These are phyloP conservation scores for Hippopotamyrus pictus DNA, from an alignment of 2,797 vertebrate genomes.

Conservation along the genomic window DNA sequence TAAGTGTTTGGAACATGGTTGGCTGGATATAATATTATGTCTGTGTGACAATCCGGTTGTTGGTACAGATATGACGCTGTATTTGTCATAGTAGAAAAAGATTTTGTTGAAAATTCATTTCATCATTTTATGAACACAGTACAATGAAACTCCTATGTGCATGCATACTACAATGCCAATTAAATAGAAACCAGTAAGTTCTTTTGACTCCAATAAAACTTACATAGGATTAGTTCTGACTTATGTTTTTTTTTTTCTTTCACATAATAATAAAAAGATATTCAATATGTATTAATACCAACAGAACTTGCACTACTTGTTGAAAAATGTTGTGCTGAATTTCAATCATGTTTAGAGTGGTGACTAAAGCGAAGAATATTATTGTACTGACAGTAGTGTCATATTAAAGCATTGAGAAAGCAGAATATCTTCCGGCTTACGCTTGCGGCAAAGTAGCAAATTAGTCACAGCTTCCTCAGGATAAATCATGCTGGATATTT, in stretches of 20 bases:
- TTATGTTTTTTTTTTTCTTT: not conserved
- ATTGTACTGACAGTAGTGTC: not conserved
- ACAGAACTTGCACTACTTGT: not conserved
- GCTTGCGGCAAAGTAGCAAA: not conserved
- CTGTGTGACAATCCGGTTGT: not conserved
- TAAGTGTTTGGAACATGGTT: not conserved
- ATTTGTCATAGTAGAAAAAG: not conserved
- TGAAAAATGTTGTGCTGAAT: not conserved
- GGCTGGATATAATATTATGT: not conserved
- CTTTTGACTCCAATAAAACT: not conserved
- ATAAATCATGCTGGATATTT: not conserved
- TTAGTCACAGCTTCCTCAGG: not conserved
- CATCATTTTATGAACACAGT: not conserved
- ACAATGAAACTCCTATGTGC: not conserved
- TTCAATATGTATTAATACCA: not conserved
- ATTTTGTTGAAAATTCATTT: not conserved
- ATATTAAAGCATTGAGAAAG: not conserved
- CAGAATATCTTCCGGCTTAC: not conserved
- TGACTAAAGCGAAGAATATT: not conserved
- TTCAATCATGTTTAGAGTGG: not conserved
- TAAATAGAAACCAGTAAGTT: not conserved
- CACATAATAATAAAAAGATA: not conserved
- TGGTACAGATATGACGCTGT: not conserved
- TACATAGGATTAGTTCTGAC: not conserved
- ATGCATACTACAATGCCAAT: not conserved